Percentiles rank a stretch among this genome's conserved stretches.
These are phyloP conservation scores for Tryphoninae sp. DNA, from an alignment of 2,888 invertebrate species.

Conservation along the genomic window DNA sequence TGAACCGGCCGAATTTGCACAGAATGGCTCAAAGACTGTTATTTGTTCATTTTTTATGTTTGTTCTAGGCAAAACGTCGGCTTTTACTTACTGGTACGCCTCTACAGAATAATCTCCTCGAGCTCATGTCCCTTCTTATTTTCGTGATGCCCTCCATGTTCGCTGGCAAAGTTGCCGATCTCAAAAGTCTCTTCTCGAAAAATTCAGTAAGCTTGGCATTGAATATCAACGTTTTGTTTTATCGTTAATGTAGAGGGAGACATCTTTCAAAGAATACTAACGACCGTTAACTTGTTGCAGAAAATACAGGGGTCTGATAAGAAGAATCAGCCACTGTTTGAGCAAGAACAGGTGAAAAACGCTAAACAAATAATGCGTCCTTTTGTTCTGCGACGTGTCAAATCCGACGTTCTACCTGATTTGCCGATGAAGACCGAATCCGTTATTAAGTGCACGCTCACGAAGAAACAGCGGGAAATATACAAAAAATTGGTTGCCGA, in stretches of 20 bases:
- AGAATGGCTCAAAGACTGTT: constrained; percentile 19
- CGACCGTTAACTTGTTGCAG: constrained; percentile 73
- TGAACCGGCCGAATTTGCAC: constrained; percentile 67
- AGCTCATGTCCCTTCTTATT: constrained; percentile 96
- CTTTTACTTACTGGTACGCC: constrained; percentile 97
- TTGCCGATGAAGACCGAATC: constrained; percentile 92
- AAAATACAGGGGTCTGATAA: constrained; percentile 82
- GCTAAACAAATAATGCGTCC: constrained; percentile 98
- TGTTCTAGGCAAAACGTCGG: constrained; percentile 89
- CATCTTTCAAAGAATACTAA: not conserved
- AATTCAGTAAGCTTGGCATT: constrained; percentile 83
- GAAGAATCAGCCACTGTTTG: constrained; percentile 89
- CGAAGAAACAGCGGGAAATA: constrained; percentile 87
- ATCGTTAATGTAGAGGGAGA: not conserved
- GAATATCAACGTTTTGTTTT: not conserved
- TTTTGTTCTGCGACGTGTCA: constrained; percentile 94
- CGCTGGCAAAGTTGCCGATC: constrained; percentile 91
- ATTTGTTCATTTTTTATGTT: constrained; percentile 38
- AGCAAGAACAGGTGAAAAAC: constrained; percentile 93
- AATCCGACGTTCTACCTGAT: constrained; percentile 92
- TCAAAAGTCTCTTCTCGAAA: constrained; percentile 94
- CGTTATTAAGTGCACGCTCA: constrained; percentile 87
- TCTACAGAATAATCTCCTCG: constrained; percentile 96
- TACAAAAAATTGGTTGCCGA: constrained; percentile 88
- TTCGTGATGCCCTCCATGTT: constrained; percentile 99